phyloP scores from a whole-genome alignment of 2,888 invertebrate species.

The Melinaea marsaeus region DNA sequence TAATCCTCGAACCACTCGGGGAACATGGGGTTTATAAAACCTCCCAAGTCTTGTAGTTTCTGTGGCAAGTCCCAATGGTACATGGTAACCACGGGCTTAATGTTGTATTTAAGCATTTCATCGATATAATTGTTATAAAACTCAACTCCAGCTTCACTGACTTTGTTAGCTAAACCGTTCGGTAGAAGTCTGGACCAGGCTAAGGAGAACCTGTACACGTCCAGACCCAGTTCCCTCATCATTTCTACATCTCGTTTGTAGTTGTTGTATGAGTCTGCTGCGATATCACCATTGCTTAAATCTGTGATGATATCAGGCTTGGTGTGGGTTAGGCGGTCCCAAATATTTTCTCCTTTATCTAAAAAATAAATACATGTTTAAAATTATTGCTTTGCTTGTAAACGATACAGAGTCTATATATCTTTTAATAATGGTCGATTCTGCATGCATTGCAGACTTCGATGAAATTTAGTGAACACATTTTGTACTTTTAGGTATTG shows the following conservation, averaged over 20 bases:
- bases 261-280: slow-evolving; percentile 79
- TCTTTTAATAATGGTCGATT: no score
- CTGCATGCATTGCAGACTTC: no score
- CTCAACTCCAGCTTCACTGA: slow-evolving; percentile 78
- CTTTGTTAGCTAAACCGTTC: slow-evolving; percentile 63
- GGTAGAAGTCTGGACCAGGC: slow-evolving; percentile 82
- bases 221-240: slow-evolving; percentile 61
- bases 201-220: slow-evolving; percentile 75
- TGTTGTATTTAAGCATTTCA: slow-evolving; percentile 77
- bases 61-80: slow-evolving; percentile 78
- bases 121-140: slow-evolving; percentile 82
- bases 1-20: slow-evolving; percentile 71
- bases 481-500: no score
- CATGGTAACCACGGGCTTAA: slow-evolving; percentile 78
- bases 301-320: slow-evolving; percentile 46
- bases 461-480: no score
- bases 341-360: slow-evolving; percentile 56
- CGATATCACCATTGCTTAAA: slow-evolving; percentile 73
- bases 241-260: slow-evolving; percentile 76
- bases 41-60: slow-evolving; percentile 75
- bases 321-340: slow-evolving; percentile 55
- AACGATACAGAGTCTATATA: no score
- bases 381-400: no score
- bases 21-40: slow-evolving; percentile 64
- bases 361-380: slow-evolving; percentile 50